These are phyloP conservation scores for Chiroxiphia lanceolata DNA, from an alignment of 2,797 vertebrate species.

Conservation along the genomic window DNA sequence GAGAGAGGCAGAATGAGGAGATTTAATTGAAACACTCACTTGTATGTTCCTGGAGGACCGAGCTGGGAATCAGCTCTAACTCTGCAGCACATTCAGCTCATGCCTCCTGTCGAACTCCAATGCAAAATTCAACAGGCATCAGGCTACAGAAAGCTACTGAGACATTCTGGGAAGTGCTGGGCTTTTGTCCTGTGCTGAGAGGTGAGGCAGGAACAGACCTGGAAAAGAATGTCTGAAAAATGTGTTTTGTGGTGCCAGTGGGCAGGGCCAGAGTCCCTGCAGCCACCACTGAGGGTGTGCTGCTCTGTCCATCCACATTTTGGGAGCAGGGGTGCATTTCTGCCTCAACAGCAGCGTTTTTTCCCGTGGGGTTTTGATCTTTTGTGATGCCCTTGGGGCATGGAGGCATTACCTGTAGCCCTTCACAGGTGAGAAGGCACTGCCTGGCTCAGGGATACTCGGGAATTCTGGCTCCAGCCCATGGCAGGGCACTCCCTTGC, in stretches of 20 bases:
- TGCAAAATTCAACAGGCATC: background rate
- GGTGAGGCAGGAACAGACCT: background rate
- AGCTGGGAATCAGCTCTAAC: background rate
- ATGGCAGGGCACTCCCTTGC: background rate
- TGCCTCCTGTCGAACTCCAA: background rate
- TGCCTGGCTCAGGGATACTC: background rate
- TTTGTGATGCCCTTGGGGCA: background rate
- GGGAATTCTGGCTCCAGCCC: background rate
- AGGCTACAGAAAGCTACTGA: background rate
- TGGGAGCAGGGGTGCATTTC: fast-evolving
- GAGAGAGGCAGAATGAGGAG: background rate
- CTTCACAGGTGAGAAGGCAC: background rate
- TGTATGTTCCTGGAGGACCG: background rate
- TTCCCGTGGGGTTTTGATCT: fast-evolving
- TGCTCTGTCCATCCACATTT: background rate
- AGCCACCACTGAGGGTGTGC: fast-evolving
- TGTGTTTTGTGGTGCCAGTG: background rate
- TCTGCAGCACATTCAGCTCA: background rate
- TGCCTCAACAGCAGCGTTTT: background rate
- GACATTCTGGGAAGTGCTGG: background rate
- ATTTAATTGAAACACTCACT: background rate
- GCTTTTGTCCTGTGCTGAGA: background rate
- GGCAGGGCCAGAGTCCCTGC: background rate
- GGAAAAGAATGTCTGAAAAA: background rate
- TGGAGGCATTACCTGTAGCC: fast-evolving